phyloP scores from a whole-genome alignment of 1,140 invertebrate species.

The Orchesella cincta region DNA sequence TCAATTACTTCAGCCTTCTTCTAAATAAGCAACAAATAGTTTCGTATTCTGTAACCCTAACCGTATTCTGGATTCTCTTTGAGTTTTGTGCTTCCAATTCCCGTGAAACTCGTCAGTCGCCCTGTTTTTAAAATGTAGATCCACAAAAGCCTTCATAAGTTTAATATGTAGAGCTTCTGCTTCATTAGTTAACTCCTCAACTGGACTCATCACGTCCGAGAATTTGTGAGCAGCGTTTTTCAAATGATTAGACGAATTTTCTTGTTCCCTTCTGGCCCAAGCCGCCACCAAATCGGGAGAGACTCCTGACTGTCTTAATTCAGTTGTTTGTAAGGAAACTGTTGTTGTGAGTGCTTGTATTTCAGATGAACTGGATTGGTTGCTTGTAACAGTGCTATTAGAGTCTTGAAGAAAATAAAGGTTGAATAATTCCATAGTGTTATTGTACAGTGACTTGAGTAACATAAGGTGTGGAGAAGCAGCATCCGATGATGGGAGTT shows the following conservation, averaged over 20 bases:
- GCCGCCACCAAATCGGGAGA: background rate
- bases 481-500: too few relatives aligned
- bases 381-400: background rate
- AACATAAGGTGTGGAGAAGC: background rate
- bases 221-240: background rate
- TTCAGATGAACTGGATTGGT: background rate
- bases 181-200: background rate
- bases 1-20: too few relatives aligned
- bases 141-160: background rate
- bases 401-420: background rate
- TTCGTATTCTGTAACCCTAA: background rate
- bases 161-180: background rate
- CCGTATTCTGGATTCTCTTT: background rate
- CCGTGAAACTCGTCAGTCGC: background rate
- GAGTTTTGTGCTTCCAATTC: background rate
- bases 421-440: background rate
- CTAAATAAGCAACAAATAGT: background rate
- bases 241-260: background rate
- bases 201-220: conserved; percentile 1
- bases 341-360: background rate
- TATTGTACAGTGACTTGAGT: background rate
- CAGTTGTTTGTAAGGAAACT: background rate
- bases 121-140: background rate
- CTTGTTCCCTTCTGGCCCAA: background rate
- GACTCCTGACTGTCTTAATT: background rate